Conservation (phyloP, 1,140 invertebrate species). For the Polyergus mexicanus region DNA sequence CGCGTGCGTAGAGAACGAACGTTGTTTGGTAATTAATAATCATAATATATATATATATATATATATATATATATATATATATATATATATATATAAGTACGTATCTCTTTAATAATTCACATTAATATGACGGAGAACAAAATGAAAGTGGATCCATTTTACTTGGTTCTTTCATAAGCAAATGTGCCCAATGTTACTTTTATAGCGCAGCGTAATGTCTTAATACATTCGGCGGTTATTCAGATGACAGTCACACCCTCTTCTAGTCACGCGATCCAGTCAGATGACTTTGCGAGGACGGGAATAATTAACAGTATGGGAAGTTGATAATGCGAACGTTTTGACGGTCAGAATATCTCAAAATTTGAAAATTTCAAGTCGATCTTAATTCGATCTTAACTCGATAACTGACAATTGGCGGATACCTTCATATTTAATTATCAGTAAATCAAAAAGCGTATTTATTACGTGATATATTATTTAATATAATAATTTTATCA, state of each 20-base stretch:
- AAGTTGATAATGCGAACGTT: slow-evolving; percentile 67
- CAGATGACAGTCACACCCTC: slow-evolving; percentile 77
- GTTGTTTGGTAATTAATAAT: slow-evolving; percentile 49
- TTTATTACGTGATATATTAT: neutral
- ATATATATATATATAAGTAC: neutral
- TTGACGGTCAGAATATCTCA: slow-evolving; percentile 46
- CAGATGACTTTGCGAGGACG: slow-evolving; percentile 66
- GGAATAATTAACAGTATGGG: slow-evolving; percentile 67
- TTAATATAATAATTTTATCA: slow-evolving; percentile 15
- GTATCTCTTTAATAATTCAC: neutral
- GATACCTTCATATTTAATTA: neutral
- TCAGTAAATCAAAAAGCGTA: neutral
- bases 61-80: too few relatives aligned
- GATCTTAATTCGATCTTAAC: slow-evolving; percentile 23
- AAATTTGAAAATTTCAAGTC: slow-evolving; percentile 35
- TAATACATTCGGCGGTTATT: slow-evolving; percentile 70
- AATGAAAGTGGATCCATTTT: neutral
- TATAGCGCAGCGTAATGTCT: slow-evolving; percentile 68
- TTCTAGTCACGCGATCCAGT: slow-evolving; percentile 72
- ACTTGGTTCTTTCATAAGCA: neutral
- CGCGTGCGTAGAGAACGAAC: neutral
- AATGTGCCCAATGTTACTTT: slow-evolving; percentile 15
- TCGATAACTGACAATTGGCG: neutral
- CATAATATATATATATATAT: neutral
- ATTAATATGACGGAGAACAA: neutral